Conservation (phyloP, 1,140 invertebrate species). For the Luehdorfia chinensis region DNA sequence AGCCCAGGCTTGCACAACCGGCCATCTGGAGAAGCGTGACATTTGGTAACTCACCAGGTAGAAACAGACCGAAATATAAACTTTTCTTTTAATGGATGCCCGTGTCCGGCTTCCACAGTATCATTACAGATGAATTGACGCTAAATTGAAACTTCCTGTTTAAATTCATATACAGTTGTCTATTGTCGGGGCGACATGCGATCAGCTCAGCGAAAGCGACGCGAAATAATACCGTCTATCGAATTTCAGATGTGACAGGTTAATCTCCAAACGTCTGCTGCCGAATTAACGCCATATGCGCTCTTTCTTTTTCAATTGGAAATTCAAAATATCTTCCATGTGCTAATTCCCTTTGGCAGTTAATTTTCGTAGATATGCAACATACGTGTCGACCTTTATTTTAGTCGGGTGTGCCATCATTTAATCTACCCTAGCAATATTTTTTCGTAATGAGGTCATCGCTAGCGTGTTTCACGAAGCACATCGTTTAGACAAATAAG, state of each 20-base stretch:
- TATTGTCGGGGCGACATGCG: constrained; percentile 60
- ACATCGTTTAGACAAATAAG: constrained; percentile 36
- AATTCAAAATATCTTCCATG: constrained; percentile 36
- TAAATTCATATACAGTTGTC: constrained; percentile 62
- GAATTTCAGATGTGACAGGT: constrained; percentile 58
- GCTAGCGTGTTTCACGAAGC: constrained; percentile 37
- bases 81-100: constrained; percentile 49
- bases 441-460: constrained; percentile 51
- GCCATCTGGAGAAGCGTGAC: constrained; percentile 72
- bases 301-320: constrained; percentile 37
- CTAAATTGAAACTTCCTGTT: constrained; percentile 74
- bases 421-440: constrained; percentile 34
- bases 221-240: constrained; percentile 57
- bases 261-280: constrained; percentile 36
- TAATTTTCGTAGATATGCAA: constrained; percentile 29
- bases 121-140: constrained; percentile 69
- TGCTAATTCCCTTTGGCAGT: constrained; percentile 38
- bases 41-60: constrained; percentile 58
- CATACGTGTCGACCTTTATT: constrained; percentile 31
- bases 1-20: constrained; percentile 63
- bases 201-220: constrained; percentile 71
- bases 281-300: constrained; percentile 50
- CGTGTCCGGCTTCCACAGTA: constrained; percentile 52
- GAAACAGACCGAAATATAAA: constrained; percentile 46
- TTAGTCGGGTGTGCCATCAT: constrained; percentile 19